Percentiles rank a stretch among this genome's conserved stretches.
Conservation (phyloP, 64 coral and sea anemone genomes). For the Porites australiensis region DNA sequence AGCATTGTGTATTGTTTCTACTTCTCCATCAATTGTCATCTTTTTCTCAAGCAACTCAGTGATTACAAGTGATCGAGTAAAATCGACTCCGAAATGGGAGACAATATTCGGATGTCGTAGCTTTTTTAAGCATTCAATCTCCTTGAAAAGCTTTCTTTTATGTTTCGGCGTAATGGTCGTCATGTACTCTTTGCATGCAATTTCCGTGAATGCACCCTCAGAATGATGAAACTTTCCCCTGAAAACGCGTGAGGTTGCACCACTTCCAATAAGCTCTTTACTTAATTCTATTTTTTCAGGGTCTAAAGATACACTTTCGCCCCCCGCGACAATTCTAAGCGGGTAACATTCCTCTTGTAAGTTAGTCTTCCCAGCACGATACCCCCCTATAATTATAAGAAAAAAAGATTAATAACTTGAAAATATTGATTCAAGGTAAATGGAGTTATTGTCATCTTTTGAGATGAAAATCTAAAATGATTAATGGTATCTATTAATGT, state of each 20-base stretch:
- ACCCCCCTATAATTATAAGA: no score
- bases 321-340: not conserved
- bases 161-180: conserved; percentile 50
- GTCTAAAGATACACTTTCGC: conserved; percentile 12
- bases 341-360: not conserved
- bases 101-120: conserved; percentile 65
- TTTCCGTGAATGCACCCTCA: not conserved
- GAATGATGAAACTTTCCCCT: conserved; percentile 33
- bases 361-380: no score
- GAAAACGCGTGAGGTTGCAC: conserved; percentile 46
- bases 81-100: conserved; percentile 49
- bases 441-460: no score
- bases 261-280: conserved; percentile 31
- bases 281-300: conserved; percentile 18
- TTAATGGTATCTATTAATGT: no score
- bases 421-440: no score
- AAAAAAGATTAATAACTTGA: no score
- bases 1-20: conserved; percentile 43
- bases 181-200: conserved; percentile 68
- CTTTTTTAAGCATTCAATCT: conserved; percentile 44
- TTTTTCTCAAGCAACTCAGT: conserved; percentile 56
- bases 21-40: conserved; percentile 22
- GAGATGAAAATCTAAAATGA: no score
- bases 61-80: conserved; percentile 48
- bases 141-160: conserved; percentile 40